A percentile compares a stretch with the other conserved stretches of the same genome.
phyloP scores from a whole-genome alignment of 2,113 vertebrate species.

The Otolemur garnettii region DNA sequence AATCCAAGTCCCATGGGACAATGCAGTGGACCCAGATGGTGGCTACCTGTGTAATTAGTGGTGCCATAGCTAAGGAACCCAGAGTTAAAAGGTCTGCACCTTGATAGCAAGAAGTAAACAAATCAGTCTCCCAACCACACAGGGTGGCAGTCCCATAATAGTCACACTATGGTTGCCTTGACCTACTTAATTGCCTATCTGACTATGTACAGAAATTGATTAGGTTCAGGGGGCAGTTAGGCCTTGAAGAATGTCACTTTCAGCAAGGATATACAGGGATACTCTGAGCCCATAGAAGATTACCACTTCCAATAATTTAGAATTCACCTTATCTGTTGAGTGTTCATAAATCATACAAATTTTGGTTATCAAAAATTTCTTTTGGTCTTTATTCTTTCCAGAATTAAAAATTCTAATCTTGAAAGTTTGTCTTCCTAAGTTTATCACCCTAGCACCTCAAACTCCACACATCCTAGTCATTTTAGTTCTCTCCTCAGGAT shows the following conservation, averaged over 20 bases:
- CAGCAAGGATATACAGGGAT: not conserved
- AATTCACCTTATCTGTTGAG: not conserved
- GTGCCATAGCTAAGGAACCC: not conserved
- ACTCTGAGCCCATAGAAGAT: not conserved
- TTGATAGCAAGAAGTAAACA: not conserved
- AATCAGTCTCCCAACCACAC: not conserved
- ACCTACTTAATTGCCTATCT: not conserved
- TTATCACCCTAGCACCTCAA: not conserved
- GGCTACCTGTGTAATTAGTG: not conserved
- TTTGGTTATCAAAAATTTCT: not conserved
- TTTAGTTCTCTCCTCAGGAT: not conserved
- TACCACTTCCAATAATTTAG: not conserved
- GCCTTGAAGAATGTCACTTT: not conserved
- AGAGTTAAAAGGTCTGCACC: not conserved
- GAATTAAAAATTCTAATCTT: constrained; percentile 13
- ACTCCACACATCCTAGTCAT: not conserved
- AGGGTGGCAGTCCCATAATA: not conserved
- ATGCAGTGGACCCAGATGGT: not conserved
- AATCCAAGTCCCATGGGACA: not conserved
- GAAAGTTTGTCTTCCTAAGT: not conserved
- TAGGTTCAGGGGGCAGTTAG: not conserved
- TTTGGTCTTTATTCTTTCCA: not conserved
- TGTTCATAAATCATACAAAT: not conserved
- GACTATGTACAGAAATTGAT: not conserved
- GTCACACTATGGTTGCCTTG: not conserved